Evolutionary conservation across 2,888 invertebrate genomes (phyloP).

Genomic region (Byasa hedistus): DNA sequence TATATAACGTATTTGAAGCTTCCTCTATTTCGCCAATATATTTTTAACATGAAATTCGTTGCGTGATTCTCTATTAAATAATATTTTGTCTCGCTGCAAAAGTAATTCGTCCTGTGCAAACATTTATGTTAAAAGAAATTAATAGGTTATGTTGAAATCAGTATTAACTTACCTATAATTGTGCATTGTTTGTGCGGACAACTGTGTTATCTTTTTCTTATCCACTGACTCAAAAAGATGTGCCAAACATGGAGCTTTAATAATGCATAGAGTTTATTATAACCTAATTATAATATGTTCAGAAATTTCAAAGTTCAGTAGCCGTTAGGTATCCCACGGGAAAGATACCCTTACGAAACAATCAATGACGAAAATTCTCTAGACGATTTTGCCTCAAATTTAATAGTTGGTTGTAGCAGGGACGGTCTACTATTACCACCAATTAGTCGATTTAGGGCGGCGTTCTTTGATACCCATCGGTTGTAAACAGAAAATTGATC

Average conservation of each 20-base stretch:
- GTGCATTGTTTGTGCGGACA: too few relatives aligned
- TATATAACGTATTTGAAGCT: conserved; percentile 38
- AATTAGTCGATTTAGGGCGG: conserved; percentile 66
- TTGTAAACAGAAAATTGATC: conserved; percentile 75
- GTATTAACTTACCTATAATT: too few relatives aligned
- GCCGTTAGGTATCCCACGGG: conserved; percentile 15
- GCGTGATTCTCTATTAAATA: neutral
- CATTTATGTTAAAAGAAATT: too few relatives aligned
- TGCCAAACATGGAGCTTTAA: too few relatives aligned
- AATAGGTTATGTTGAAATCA: too few relatives aligned
- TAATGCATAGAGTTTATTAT: neutral
- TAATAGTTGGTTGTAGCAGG: conserved; percentile 40
- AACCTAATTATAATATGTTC: neutral
- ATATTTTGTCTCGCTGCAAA: too few relatives aligned
- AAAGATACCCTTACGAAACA: conserved; percentile 16
- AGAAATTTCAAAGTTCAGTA: conserved; percentile 7
- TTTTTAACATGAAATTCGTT: conserved; percentile 16
- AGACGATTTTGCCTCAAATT: conserved; percentile 33
- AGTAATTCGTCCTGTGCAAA: too few relatives aligned
- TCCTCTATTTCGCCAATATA: conserved; percentile 14
- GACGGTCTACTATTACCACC: conserved; percentile 67
- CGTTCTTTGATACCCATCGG: conserved; percentile 67
- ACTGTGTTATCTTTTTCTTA: too few relatives aligned
- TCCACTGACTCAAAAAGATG: too few relatives aligned
- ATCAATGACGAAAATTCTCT: conserved; percentile 24